Evolutionary conservation across 1,140 invertebrate genomes (phyloP).

Genomic region (Solenopsis invicta): DNA sequence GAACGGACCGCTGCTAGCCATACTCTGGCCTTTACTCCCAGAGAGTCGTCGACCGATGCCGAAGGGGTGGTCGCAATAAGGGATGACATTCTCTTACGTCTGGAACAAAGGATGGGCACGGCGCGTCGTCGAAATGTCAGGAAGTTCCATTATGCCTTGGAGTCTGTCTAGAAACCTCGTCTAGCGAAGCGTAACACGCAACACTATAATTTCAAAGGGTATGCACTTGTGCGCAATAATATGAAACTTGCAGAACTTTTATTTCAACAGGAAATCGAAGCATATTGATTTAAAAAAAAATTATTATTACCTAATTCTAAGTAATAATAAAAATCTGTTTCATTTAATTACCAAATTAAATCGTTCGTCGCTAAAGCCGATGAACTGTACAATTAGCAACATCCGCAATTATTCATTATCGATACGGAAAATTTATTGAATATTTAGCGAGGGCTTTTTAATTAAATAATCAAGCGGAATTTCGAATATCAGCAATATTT

Average conservation of each 20-base stretch:
- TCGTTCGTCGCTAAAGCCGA: slow-evolving; percentile 16
- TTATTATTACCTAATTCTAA: neutral
- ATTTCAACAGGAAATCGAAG: neutral
- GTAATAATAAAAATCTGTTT: neutral
- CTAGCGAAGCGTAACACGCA: neutral
- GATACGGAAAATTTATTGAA: slow-evolving; percentile 34
- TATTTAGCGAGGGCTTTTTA: slow-evolving; percentile 31
- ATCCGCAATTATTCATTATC: slow-evolving; percentile 36
- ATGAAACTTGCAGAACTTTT: neutral
- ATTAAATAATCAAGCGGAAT: slow-evolving; percentile 52
- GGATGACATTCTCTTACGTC: slow-evolving; percentile 76
- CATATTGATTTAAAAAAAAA: neutral
- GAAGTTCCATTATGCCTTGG: slow-evolving; percentile 73
- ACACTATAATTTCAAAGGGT: neutral
- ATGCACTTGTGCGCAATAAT: slow-evolving; percentile 5
- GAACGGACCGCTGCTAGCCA: slow-evolving; percentile 64
- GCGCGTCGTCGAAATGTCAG: slow-evolving; percentile 62
- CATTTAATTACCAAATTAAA: slow-evolving; percentile 19
- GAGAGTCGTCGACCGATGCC: slow-evolving; percentile 21
- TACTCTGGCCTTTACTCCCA: slow-evolving; percentile 47
- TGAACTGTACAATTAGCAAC: slow-evolving; percentile 11
- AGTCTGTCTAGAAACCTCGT: slow-evolving; percentile 38
- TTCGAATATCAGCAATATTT: slow-evolving; percentile 50
- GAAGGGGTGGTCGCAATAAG: slow-evolving; percentile 70
- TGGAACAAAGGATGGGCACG: slow-evolving; percentile 70